Evolutionary conservation across 2,888 invertebrate genomes (phyloP), one percentile per base, ranked within the genome.

Genomic region (Aporophyla nigra): DNA sequence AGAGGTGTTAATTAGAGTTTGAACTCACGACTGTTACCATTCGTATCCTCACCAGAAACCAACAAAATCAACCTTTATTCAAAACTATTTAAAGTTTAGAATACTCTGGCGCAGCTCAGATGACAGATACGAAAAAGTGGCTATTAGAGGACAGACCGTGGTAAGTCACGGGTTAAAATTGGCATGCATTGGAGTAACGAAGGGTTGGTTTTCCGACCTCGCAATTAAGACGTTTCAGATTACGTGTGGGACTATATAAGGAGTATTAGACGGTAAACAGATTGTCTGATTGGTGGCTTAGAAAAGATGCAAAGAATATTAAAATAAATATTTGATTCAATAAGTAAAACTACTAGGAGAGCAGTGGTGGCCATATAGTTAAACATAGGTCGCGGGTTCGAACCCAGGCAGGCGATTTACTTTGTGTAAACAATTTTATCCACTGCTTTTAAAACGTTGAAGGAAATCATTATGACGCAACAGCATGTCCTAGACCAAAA

Each of bases 1-100:
- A 88, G 91, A 95, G 95, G 96, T 96, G 96, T 96, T 96, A 96
- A 96, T 96, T 96, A 96, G 95, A 93, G 91, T 93, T 93, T 91
- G 93, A 93, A 93, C 96, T 96, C 96, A 96, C 96, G 96, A 96
- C 96, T 94, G 92, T 92, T 92, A 91, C 93, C 92, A 93, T 93
- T 92, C 91, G 88, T 90, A 87, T 86, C 70, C 79, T 40, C 53
- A 71, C 53, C 4, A 27, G 58, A 74, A n/a, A 27, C 80, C 78
- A 82, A 71, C 75, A 62, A 92, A 90, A 88, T 71, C 56, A 59
- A 72, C 49, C 33, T 27, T 3, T 9, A 21, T 14, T 5, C 1
- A 0, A 12, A 0, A 49, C n/a, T 40, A 27, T 21, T 49, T 91
- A 91, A 77, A 83, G 91, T 86, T 68, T 21, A 89, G 79, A 89